These are phyloP conservation scores for Chauna torquata DNA, from an alignment of 2,113 vertebrate genomes.

Conservation along the genomic window DNA sequence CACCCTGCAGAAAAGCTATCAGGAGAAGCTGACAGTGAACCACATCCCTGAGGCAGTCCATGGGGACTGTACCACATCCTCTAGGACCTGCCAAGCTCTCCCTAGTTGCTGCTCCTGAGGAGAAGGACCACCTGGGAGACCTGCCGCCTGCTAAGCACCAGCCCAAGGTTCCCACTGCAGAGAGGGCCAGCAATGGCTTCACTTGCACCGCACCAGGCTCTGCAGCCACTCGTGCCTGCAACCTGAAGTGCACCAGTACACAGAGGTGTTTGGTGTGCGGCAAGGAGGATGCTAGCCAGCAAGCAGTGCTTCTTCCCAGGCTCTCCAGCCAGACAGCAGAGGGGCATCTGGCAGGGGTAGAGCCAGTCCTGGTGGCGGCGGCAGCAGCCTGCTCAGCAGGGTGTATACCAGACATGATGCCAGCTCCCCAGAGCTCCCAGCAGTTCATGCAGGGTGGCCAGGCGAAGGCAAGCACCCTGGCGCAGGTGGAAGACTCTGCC, in stretches of 20 bases:
- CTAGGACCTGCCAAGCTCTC: conserved; percentile 85
- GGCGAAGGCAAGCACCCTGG: not conserved
- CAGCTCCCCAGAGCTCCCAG: conserved; percentile 35
- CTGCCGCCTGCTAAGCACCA: conserved; percentile 73
- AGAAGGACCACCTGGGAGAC: conserved; percentile 73
- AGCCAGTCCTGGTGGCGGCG: not conserved
- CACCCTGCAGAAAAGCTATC: not conserved
- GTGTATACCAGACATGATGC: not conserved
- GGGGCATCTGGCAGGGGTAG: not conserved
- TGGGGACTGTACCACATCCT: conserved; percentile 90
- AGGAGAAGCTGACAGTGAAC: not conserved
- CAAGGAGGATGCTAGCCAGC: not conserved
- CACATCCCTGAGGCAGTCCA: conserved; percentile 51
- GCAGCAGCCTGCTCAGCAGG: not conserved
- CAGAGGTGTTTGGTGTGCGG: not conserved
- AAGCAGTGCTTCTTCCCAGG: not conserved
- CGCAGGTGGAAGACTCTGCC: conserved; percentile 32
- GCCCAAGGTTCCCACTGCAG: not conserved
- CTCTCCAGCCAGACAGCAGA: not conserved
- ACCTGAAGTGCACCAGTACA: not conserved
- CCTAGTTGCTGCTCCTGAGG: conserved; percentile 76
- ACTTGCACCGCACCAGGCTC: not conserved
- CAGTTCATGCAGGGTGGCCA: conserved; percentile 44
- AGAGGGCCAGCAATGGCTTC: conserved; percentile 72
- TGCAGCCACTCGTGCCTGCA: conserved; percentile 12